Base-by-base conservation (phyloP, 2,888 invertebrate genomes). In the Ormyrus nitidulus region DNA sequence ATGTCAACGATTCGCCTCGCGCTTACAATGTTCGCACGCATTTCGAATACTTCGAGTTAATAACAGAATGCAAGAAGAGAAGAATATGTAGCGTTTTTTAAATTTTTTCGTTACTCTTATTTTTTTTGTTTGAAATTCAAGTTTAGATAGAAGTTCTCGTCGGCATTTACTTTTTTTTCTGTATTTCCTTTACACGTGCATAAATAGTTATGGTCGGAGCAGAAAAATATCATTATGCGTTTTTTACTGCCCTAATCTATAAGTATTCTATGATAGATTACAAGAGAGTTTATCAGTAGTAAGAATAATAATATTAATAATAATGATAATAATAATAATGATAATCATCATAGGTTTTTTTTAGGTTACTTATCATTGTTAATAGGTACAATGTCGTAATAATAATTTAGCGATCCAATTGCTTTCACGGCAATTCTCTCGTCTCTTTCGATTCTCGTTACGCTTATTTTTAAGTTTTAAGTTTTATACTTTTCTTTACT, bases 281-380 rank as follows among this genome's bases (percentile, higher is more conserved):
- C 82, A 84, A 84, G 85, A 87, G 84, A 86, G 79, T 84, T 82
- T 84, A 86, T 82, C 84, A 84, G 86, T 87, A 87, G 85, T 86
- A 85, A 85, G 84, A 85, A 86, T 75, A 80, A 72, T 80, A 80
- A 69, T 68, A 62, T 68, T 72, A 58, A 62, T 53, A 69, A 74
- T 58, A 76, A 73, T 58, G 51, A 48, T 51, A 64, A 58, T 86
- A 85, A 85, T 84, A 83, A 83, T 83, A 83, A 83, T 82, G 80
- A 85, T 86, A 86, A 87, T 86, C 79, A 84, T 87, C 85, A 85
- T 84, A 83, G 83, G 58, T 81, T 85, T 34, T 34, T 34, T 34
- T 74, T 49, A 85, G 82, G 81, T 82, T 82, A 82, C 70, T 84
- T 85, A 85, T 80, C 82, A 80, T 83, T 80, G 80, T 70, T 64